phyloP scores from a whole-genome alignment of 2,797 vertebrate genomes.

The Buphagus erythrorhynchus region DNA sequence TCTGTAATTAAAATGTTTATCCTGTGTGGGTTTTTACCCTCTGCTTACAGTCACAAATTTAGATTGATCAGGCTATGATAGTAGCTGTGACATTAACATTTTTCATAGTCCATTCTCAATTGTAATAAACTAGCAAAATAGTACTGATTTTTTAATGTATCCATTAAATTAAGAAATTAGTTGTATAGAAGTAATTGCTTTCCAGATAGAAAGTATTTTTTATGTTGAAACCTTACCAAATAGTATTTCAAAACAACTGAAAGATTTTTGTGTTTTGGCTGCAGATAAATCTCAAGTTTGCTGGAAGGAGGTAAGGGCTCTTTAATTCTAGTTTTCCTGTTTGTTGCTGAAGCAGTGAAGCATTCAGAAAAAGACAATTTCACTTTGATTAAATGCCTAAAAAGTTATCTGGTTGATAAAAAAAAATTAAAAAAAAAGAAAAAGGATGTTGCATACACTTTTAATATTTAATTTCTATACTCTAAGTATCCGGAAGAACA shows the following conservation, averaged over 20 bases:
- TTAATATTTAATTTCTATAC: conserved; percentile 73
- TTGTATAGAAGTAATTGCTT: background rate
- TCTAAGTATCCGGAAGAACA: conserved; percentile 71
- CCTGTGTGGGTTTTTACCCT: background rate
- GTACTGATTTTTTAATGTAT: background rate
- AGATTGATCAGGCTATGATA: background rate
- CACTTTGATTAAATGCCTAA: conserved; percentile 60
- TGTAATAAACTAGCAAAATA: background rate
- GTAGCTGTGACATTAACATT: background rate
- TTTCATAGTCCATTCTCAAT: background rate
- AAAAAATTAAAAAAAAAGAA: background rate
- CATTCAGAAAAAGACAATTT: conserved; percentile 51
- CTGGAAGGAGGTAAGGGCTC: conserved; percentile 16
- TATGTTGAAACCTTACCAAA: background rate
- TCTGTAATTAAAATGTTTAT: background rate
- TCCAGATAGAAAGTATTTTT: background rate
- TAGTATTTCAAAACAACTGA: background rate
- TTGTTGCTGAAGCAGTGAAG: conserved; percentile 33
- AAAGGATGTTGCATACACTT: conserved; percentile 66
- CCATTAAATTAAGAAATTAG: conserved; percentile 1
- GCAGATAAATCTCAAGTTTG: background rate
- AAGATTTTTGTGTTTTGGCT: background rate
- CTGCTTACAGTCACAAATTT: background rate
- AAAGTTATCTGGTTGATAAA: conserved; percentile 51
- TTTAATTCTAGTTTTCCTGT: conserved; percentile 28